These are phyloP conservation scores for Pelobates cultripes DNA, from an alignment of 2,797 vertebrate species.

Conservation along the genomic window DNA sequence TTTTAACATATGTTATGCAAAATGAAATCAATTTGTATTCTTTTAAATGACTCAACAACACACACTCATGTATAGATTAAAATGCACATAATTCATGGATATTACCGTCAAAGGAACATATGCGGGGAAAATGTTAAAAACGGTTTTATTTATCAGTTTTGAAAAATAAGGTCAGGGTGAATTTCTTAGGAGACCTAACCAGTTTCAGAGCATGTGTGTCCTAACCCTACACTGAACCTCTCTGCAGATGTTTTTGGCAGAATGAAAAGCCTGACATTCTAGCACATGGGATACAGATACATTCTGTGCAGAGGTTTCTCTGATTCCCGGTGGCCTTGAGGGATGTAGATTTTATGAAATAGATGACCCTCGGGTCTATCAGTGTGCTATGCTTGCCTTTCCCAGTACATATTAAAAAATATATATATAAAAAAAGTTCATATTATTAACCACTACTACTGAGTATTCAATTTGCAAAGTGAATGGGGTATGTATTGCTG, in stretches of 20 bases:
- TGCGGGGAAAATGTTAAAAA: conserved; percentile 32
- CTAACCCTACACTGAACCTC: conserved; percentile 39
- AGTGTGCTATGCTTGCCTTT: too few relatives aligned
- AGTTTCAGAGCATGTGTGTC: conserved; percentile 39
- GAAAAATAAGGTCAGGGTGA: conserved; percentile 36
- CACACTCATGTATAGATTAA: conserved; percentile 9
- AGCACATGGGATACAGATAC: conserved; percentile 33
- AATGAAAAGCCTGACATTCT: conserved; percentile 1
- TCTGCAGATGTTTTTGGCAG: conserved; percentile 30
- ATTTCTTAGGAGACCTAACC: conserved; percentile 18
- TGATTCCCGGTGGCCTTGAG: conserved; percentile 17
- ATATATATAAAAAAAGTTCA: too few relatives aligned
- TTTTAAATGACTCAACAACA: conserved; percentile 15
- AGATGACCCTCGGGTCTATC: too few relatives aligned
- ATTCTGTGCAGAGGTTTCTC: neutral
- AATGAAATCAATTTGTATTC: neutral
- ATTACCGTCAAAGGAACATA: conserved; percentile 22
- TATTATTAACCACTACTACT: too few relatives aligned
- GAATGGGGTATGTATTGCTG: too few relatives aligned
- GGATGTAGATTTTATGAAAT: neutral
- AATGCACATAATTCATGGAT: conserved; percentile 28
- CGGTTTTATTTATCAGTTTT: conserved; percentile 20
- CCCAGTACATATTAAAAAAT: too few relatives aligned
- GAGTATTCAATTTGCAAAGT: too few relatives aligned
- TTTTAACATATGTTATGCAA: conserved; percentile 1